Base-by-base conservation (phyloP, 2,113 vertebrate genomes). In the Mungos mungo region DNA sequence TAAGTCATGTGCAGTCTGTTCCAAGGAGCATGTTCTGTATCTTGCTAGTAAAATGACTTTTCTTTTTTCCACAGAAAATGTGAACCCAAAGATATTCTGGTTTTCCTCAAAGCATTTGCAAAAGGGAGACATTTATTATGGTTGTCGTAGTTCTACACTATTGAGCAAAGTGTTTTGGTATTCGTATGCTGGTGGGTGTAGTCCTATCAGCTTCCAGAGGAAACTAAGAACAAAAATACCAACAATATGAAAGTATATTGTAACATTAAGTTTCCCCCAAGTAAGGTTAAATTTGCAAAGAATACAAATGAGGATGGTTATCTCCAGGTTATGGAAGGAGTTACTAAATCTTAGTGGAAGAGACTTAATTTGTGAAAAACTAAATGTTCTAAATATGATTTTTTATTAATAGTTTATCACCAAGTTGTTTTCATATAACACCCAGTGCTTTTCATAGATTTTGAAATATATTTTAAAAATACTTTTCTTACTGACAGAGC, bases 71-170 rank as follows among this genome's bases (percentile, higher is more conserved):
- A 74, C 5, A 31, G 87, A 10, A 93, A 98, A 86, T 81, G 12
- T 23, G 69, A 96, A 90, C n/a, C 68, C 80, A 66, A 54, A 90
- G 83, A 41, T 52, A 90, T 72, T 94, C 33, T 84, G 80, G 33
- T 21, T 97, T 90, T 88, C 54, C 90, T 92, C 54, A 38, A 93
- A 93, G 57, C n/a, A 90, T 71, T 72, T 4, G 1, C 79, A 79
- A 96, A 71, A 65, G 19, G 65, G 45, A 95, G 60, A 27, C 41
- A 41, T 93, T 97, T 95, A 80, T 88, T 82, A 86, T 92, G 8
- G 18, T 68, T 91, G 31, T 15, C 66, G 9, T 21, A 77, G 41
- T 82, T 88, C 82, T 83, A 7, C 27, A 41, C 19, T 66, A 38
- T 13, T 77, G 88, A 96, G 21, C 35, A 92, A 88, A 96, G 50